Percentiles rank a stretch among this genome's conserved stretches.
Evolutionary conservation across 2,888 invertebrate species (phyloP).

Genomic region (Leptopilina myrica): DNA sequence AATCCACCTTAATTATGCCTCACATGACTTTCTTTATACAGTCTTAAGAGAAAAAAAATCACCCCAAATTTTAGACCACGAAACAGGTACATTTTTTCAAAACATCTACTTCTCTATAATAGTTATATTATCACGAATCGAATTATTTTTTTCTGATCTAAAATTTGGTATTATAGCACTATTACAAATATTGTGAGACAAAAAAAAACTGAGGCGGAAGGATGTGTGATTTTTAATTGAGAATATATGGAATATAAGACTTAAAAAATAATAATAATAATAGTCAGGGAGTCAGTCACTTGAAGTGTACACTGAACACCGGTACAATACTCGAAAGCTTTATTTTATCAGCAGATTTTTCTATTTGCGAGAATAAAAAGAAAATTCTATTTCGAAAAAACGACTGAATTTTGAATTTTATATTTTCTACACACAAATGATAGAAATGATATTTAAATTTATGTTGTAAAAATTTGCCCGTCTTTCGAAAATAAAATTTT

Average conservation of each 20-base stretch:
- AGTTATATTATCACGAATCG: slow-evolving; percentile 29
- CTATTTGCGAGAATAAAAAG: not conserved
- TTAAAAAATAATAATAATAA: not conserved
- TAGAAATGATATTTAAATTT: too few species aligned
- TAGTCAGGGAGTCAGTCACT: slow-evolving; percentile 14
- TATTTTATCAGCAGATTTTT: not conserved
- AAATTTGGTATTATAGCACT: slow-evolving; percentile 14
- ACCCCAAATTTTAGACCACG: slow-evolving; percentile 26
- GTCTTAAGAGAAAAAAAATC: not conserved
- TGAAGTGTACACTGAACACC: slow-evolving; percentile 25
- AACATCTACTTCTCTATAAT: not conserved
- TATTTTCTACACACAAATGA: too few species aligned
- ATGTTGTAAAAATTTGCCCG: too few species aligned
- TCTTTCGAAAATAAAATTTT: too few species aligned
- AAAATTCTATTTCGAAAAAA: too few species aligned
- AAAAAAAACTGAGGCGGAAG: not conserved
- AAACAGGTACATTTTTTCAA: slow-evolving; percentile 32
- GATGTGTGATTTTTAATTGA: not conserved
- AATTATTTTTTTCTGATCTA: slow-evolving; percentile 24
- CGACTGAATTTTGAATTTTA: too few species aligned
- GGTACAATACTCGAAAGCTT: slow-evolving; percentile 19
- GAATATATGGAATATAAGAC: not conserved
- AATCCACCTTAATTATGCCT: slow-evolving; percentile 5
- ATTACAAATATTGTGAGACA: not conserved
- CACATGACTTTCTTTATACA: not conserved